Conservation (phyloP, 2,113 vertebrate genomes). For the Percina caprodes region DNA sequence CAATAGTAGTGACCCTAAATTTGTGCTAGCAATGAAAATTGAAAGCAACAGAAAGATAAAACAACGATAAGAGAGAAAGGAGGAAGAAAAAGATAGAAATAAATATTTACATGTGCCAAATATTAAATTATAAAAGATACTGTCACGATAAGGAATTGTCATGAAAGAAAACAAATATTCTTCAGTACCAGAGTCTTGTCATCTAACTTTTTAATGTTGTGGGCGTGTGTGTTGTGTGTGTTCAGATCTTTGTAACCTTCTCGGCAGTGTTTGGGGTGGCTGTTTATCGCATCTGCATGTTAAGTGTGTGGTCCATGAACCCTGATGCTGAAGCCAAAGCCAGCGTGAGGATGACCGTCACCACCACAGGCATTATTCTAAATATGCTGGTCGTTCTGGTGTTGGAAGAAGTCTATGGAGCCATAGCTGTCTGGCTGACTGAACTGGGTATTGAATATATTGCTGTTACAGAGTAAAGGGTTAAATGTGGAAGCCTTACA, state of each 20-base stretch:
- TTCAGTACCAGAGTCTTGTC: neutral
- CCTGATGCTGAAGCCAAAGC: conserved; percentile 88
- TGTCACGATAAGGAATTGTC: no score
- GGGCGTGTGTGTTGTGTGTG: conserved; percentile 1
- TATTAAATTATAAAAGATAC: neutral
- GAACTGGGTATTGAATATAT: conserved; percentile 88
- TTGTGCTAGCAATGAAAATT: neutral
- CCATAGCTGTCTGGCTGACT: conserved; percentile 95
- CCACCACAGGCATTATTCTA: conserved; percentile 95
- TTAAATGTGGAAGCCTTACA: neutral
- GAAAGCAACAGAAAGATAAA: neutral
- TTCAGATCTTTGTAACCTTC: conserved; percentile 91
- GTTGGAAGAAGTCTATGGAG: conserved; percentile 96
- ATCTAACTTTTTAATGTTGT: neutral
- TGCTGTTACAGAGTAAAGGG: neutral
- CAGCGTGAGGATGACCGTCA: conserved; percentile 92
- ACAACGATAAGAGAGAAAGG: neutral
- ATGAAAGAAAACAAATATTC: neutral
- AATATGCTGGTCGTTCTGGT: conserved; percentile 97
- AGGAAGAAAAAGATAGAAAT: neutral
- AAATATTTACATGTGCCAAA: neutral
- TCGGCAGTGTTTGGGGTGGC: conserved; percentile 95
- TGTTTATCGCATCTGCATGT: conserved; percentile 92
- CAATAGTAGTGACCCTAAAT: neutral
- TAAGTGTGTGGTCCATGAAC: conserved; percentile 93